phyloP scores from a whole-genome alignment of 2,113 vertebrate species.

The Pelmatolapia mariae region DNA sequence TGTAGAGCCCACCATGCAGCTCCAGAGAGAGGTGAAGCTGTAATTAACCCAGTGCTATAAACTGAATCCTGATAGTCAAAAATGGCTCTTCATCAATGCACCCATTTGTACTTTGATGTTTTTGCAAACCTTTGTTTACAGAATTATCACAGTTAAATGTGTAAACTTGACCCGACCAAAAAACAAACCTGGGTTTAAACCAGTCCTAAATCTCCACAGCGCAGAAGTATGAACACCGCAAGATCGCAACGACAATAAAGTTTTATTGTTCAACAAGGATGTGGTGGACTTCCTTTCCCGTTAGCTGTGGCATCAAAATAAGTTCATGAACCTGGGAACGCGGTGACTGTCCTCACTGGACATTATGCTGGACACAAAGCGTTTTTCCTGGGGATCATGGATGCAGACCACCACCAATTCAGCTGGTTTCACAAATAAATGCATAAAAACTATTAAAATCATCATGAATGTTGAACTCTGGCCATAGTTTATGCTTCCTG shows the following conservation, averaged over 20 bases:
- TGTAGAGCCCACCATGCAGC: background rate
- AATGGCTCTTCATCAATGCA: background rate
- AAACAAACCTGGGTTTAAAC: background rate
- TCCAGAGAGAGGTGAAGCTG: background rate
- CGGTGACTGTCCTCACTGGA: background rate
- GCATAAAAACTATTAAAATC: background rate
- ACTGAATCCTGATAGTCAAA: background rate
- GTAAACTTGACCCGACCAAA: background rate
- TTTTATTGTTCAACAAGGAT: background rate
- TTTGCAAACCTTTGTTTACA: background rate
- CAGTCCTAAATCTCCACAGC: background rate
- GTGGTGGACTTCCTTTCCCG: background rate
- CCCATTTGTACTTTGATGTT: background rate
- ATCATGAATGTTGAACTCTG: background rate
- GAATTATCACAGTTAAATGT: background rate
- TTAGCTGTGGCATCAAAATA: background rate
- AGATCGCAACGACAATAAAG: rapidly evolving
- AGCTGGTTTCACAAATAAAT: background rate
- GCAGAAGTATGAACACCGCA: background rate
- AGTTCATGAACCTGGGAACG: background rate
- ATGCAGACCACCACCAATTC: background rate
- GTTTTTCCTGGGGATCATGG: rapidly evolving
- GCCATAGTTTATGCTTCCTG: background rate
- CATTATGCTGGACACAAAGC: background rate
- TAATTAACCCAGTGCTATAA: background rate